Evolutionary conservation across 1,140 invertebrate genomes (phyloP), one percentile per base, ranked within the genome.

Genomic region (Heliconius hewitsoni): DNA sequence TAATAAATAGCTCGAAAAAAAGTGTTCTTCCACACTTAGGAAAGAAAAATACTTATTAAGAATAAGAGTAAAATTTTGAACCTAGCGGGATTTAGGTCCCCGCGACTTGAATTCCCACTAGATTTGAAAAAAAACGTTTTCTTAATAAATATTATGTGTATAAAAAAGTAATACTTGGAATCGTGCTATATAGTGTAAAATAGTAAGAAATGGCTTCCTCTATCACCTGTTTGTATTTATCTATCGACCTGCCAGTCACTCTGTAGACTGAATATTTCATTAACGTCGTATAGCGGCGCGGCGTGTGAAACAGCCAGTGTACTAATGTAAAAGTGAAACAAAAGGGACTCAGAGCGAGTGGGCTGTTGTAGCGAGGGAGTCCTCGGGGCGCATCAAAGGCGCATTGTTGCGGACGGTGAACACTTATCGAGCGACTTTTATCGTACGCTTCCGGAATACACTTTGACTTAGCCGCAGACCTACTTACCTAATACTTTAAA

Each of bases 371-470:
- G 74, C 50, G 71, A 39, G 73, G 60, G 78, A 73, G 74, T 80
- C 78, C 78, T 80, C 74, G 71, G 71, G 50, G 46, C 78, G 78
- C 42, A 34, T 76, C 74, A 75, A 80, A 80, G 74, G 78, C 66
- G n/a, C 78, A 76, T 80, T 80, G 78, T 80, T 70, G 78, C 73
- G 70, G 57, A 72, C 73, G 39, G 60, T 55, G 66, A 74, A 72
- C 70, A 80, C 78, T 80, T 80, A 80, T 80, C 78, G 74, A 80
- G 74, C 78, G 70, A 75, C 78, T 80, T 80, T 80, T 76, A 80
- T 76, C 78, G 78, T 71, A 72, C 78, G 70, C 42, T 74, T 74
- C 78, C 78, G 52, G 73, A 76, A 80, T 71, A 72, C 52, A 30
- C 73, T 66, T 66, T 66, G 60, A 66, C 60, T 66, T 66, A 66